Percentiles rank a stretch among this genome's conserved stretches.
These are phyloP conservation scores for Urechis unicinctus DNA, from an alignment of 2,888 invertebrate species.

Conservation along the genomic window DNA sequence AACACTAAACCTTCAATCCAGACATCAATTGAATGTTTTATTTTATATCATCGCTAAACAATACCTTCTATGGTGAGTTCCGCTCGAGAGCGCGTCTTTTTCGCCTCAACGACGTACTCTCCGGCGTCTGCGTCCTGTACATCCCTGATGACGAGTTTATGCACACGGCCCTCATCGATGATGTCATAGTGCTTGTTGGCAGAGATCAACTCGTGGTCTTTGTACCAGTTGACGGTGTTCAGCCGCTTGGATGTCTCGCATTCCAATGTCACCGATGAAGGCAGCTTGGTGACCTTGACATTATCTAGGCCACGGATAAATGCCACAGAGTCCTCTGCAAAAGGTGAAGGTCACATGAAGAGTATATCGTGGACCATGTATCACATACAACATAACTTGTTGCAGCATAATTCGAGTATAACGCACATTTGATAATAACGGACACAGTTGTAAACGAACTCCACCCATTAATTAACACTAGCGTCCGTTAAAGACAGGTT, in stretches of 20 bases:
- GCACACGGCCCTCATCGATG: constrained; percentile 34
- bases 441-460: no score
- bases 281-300: constrained; percentile 19
- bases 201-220: constrained; percentile 59
- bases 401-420: not conserved
- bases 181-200: constrained; percentile 36
- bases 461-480: no score
- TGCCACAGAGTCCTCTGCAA: constrained; percentile 19
- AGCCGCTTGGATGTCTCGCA: constrained; percentile 36
- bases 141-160: constrained; percentile 35
- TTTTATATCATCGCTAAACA: not conserved
- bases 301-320: constrained; percentile 17
- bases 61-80: constrained; percentile 17
- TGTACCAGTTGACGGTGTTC: constrained; percentile 18
- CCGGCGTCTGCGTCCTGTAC: constrained; percentile 43
- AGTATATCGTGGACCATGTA: not conserved
- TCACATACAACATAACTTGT: not conserved
- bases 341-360: not conserved
- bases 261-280: constrained; percentile 33
- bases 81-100: constrained; percentile 15
- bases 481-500: no score
- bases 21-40: not conserved
- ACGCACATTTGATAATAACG: no score
- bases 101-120: constrained; percentile 27
- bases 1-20: not conserved